A percentile compares a stretch with the other conserved stretches of the same genome.
Evolutionary conservation across 2,888 invertebrate genomes (phyloP).

Genomic region (Antheraea yamamai): DNA sequence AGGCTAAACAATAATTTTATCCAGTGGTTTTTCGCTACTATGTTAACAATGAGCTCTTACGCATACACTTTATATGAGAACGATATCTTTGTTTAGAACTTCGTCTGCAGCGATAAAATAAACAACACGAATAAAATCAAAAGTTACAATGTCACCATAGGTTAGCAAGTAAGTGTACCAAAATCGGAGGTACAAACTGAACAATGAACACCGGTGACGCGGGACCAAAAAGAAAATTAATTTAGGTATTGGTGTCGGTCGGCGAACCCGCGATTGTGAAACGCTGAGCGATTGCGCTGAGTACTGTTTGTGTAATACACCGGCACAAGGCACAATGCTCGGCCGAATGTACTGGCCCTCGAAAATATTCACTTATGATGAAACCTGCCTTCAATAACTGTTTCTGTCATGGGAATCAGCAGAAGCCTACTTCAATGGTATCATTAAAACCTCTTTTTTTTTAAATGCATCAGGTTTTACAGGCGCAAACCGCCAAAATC

Average conservation of each 20-base stretch:
- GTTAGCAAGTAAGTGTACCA: constrained; percentile 52
- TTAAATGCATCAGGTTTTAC: background rate
- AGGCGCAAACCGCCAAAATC: background rate
- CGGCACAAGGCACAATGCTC: constrained; percentile 70
- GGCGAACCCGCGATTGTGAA: constrained; percentile 77
- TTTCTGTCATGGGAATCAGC: background rate
- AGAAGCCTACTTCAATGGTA: background rate
- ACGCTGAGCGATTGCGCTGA: constrained; percentile 75
- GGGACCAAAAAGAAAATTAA: constrained; percentile 79
- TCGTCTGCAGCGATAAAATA: background rate
- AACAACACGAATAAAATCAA: constrained; percentile 2
- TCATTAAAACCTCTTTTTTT: background rate
- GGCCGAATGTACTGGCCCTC: constrained; percentile 71
- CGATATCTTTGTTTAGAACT: background rate
- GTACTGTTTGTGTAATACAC: constrained; percentile 77
- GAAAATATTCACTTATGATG: constrained; percentile 69
- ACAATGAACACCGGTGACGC: constrained; percentile 70
- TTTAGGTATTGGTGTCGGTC: constrained; percentile 81
- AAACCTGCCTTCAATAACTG: constrained; percentile 33
- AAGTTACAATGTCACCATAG: background rate
- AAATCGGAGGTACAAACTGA: constrained; percentile 70
- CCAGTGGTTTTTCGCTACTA: background rate
- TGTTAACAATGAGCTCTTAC: background rate
- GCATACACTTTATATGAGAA: background rate
- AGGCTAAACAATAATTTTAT: background rate